phyloP scores from a whole-genome alignment of 1,140 invertebrate genomes.

The Oppia nitens region DNA sequence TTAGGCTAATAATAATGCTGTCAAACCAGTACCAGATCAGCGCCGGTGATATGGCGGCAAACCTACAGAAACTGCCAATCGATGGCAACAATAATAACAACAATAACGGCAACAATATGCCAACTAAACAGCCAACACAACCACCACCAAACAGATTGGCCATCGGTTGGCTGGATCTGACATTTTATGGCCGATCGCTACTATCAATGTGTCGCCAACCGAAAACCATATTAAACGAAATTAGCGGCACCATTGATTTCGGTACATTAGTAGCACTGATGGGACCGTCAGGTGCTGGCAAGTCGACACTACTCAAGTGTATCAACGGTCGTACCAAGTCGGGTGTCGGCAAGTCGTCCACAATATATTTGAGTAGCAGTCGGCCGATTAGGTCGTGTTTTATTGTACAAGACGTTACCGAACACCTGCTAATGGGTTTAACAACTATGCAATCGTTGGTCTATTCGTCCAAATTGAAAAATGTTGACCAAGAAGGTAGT shows the following conservation, averaged over 20 bases:
- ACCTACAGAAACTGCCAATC: too few species aligned
- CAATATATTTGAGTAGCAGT: neutral
- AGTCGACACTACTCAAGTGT: slow-evolving; percentile 31
- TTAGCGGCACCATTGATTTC: neutral
- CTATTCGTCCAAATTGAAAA: slow-evolving; percentile 77
- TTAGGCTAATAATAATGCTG: too few species aligned
- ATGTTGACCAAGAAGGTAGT: slow-evolving; percentile 7
- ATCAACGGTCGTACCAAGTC: slow-evolving; percentile 18
- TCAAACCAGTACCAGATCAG: too few species aligned
- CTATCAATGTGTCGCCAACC: neutral
- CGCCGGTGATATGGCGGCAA: too few species aligned
- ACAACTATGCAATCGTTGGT: slow-evolving; percentile 74
- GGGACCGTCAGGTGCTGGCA: slow-evolving; percentile 43
- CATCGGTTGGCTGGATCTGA: neutral
- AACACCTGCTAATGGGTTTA: slow-evolving; percentile 66
- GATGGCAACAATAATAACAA: too few species aligned
- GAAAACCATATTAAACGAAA: slow-evolving; percentile 9
- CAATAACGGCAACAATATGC: too few species aligned
- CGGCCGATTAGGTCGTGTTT: neutral
- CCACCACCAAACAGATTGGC: neutral
- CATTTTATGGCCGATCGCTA: neutral
- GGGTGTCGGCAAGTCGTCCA: neutral
- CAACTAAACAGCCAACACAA: too few species aligned
- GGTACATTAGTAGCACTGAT: slow-evolving; percentile 37
- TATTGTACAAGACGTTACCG: slow-evolving; percentile 45